Percentiles rank a stretch among this genome's conserved stretches.
Conservation (phyloP, 2,113 vertebrate species). For the Vidua chalybeata region DNA sequence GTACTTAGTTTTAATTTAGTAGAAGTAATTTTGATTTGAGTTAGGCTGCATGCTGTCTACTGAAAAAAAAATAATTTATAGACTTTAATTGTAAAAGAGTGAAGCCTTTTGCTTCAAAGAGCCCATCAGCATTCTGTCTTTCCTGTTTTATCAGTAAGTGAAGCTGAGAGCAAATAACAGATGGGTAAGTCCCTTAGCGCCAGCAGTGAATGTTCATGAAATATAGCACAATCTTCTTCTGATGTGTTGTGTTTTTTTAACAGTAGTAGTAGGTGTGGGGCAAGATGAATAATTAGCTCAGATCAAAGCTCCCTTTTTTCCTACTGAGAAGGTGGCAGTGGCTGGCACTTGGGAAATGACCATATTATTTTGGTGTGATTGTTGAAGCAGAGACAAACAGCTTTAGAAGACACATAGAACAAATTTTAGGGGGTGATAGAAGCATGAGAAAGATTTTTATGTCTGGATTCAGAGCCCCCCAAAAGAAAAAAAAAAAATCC, state of each 20-base stretch:
- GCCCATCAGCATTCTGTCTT: constrained; percentile 79
- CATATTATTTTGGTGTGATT: neutral
- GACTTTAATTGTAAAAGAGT: constrained; percentile 74
- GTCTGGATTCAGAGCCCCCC: neutral
- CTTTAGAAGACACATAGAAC: neutral
- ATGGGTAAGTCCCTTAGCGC: constrained; percentile 71
- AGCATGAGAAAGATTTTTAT: neutral
- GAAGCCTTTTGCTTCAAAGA: constrained; percentile 74
- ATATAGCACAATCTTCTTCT: constrained; percentile 67
- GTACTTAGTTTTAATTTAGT: constrained; percentile 48
- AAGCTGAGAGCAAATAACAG: constrained; percentile 77
- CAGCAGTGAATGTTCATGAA: constrained; percentile 64
- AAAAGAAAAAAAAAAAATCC: neutral
- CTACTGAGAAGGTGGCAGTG: neutral
- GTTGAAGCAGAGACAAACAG: neutral
- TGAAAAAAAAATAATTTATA: constrained; percentile 71
- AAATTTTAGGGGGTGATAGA: neutral
- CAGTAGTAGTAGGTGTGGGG: constrained; percentile 47
- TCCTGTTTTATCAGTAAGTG: constrained; percentile 75
- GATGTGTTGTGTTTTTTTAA: constrained; percentile 65
- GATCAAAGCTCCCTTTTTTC: constrained; percentile 54
- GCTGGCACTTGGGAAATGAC: constrained; percentile 39
- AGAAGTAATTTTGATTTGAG: constrained; percentile 64
- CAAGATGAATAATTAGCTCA: constrained; percentile 54
- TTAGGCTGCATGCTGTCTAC: constrained; percentile 24